Conservation (phyloP, 2,888 invertebrate genomes). For the Epirrhoe tristata region DNA sequence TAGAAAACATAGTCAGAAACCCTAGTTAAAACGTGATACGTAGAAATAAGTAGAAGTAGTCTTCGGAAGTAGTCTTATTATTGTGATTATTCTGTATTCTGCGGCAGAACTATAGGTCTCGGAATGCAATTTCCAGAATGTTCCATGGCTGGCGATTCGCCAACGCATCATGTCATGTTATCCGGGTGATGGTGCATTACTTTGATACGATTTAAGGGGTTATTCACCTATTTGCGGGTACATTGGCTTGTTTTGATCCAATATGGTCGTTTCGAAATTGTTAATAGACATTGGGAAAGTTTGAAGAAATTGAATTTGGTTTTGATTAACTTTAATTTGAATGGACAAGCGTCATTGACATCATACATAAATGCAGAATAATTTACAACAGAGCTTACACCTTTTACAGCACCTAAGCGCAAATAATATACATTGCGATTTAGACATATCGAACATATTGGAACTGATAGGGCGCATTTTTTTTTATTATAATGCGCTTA, state of each 20-base stretch:
- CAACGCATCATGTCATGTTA: constrained; percentile 15
- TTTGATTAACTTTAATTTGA: too few species aligned
- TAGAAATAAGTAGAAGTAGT: background rate
- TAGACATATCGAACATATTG: too few species aligned
- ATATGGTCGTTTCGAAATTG: background rate
- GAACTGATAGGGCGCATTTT: too few species aligned
- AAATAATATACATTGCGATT: too few species aligned
- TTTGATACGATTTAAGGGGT: constrained; percentile 1
- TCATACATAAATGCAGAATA: too few species aligned
- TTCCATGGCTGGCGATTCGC: constrained; percentile 12
- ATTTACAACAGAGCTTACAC: too few species aligned
- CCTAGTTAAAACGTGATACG: too few species aligned
- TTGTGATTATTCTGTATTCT: background rate
- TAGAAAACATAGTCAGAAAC: too few species aligned
- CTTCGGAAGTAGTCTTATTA: background rate
- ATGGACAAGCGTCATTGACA: too few species aligned
- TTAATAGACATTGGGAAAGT: background rate
- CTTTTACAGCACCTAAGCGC: too few species aligned
- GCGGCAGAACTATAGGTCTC: constrained; percentile 1
- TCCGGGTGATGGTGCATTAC: constrained; percentile 4
- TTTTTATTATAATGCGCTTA: too few species aligned
- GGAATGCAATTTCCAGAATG: constrained; percentile 17
- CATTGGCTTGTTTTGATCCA: background rate
- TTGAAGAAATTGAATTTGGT: too few species aligned
- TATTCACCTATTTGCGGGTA: background rate